Evolutionary conservation across 2,888 invertebrate genomes (phyloP).

Genomic region (Dryadula phaetusa): DNA sequence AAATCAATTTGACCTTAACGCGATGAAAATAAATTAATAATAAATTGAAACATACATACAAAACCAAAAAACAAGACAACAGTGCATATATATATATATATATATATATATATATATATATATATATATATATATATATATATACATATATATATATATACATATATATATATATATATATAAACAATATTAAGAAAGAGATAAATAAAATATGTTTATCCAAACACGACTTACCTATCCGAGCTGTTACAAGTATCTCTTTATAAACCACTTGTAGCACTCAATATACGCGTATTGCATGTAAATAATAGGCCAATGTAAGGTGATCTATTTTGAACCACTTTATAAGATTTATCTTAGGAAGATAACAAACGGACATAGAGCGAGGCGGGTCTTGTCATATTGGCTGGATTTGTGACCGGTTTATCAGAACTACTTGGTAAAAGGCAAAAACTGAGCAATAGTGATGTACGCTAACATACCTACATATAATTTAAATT

Average conservation of each 20-base stretch:
- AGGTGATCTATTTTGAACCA: conserved; percentile 42
- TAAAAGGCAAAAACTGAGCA: conserved; percentile 34
- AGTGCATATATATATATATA: too few species aligned
- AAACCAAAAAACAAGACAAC: too few species aligned
- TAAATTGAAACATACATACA: too few species aligned
- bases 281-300: conserved; percentile 42
- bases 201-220: conserved; percentile 11
- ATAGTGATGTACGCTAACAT: conserved; percentile 29
- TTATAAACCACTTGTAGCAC: conserved; percentile 23
- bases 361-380: conserved; percentile 25
- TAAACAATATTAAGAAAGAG: neutral
- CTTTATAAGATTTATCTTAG: conserved; percentile 31
- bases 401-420: conserved; percentile 39
- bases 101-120: too few species aligned
- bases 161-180: too few species aligned
- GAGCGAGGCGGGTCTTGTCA: conserved; percentile 36
- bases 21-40: conserved; percentile 3
- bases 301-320: conserved; percentile 38
- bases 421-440: conserved; percentile 43
- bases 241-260: conserved; percentile 42
- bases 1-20: conserved; percentile 4
- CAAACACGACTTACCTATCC: conserved; percentile 58
- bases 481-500: too few species aligned
- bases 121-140: too few species aligned
- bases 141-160: too few species aligned